These are phyloP conservation scores for Cancer borealis DNA, from an alignment of 2,888 invertebrate species.

Conservation along the genomic window DNA sequence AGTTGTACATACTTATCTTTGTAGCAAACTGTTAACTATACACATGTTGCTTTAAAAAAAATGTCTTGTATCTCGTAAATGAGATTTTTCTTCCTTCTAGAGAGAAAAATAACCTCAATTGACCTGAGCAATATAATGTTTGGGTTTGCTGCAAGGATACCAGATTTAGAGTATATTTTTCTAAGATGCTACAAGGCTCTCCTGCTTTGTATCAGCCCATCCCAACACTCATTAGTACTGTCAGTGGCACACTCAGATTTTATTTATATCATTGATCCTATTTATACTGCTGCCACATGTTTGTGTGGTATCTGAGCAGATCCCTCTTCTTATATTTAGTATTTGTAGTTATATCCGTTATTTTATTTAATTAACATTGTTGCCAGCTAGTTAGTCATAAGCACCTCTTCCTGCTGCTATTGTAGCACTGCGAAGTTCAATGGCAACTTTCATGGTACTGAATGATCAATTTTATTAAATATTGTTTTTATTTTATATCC, in stretches of 20 bases:
- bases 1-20: background rate
- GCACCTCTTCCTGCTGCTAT: background rate
- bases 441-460: background rate
- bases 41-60: background rate
- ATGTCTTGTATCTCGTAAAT: background rate
- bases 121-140: background rate
- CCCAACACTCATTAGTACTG: background rate
- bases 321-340: background rate
- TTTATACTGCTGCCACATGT: background rate
- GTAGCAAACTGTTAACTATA: background rate
- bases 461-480: background rate
- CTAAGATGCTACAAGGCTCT: constrained; percentile 62
- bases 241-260: background rate
- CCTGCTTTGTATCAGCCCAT: background rate
- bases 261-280: background rate
- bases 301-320: background rate
- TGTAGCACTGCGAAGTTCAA: background rate
- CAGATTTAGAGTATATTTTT: constrained; percentile 57
- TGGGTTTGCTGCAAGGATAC: constrained; percentile 56
- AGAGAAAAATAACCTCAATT: background rate
- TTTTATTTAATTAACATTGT: background rate
- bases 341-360: background rate
- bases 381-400: too few relatives aligned
- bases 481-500: background rate
- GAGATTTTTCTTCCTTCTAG: background rate